Evolutionary conservation across 2,797 vertebrate species (phyloP).

Genomic region (Sebastes taczanowskii): DNA sequence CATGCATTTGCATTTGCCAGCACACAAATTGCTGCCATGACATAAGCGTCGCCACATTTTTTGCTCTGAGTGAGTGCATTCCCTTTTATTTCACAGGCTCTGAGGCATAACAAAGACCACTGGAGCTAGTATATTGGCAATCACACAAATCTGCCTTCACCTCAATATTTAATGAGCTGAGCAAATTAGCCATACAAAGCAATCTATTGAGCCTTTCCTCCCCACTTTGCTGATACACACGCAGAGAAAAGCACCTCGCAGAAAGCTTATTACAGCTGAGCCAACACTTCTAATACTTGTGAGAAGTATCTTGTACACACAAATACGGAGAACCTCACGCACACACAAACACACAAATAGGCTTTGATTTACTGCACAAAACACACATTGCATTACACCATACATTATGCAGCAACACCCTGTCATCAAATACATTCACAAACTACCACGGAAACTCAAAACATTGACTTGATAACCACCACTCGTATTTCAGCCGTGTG

Average conservation of each 20-base stretch:
- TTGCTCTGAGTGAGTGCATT: slow-evolving; percentile 27
- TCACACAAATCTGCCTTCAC: slow-evolving; percentile 81
- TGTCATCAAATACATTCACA: not conserved
- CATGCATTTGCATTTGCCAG: slow-evolving; percentile 28
- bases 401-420: not conserved
- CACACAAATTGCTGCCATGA: slow-evolving; percentile 35
- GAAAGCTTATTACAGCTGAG: slow-evolving; percentile 65
- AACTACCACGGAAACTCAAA: not conserved
- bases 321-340: not conserved
- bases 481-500: not conserved
- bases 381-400: not conserved
- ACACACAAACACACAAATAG: not conserved
- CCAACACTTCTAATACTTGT: slow-evolving; percentile 44
- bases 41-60: slow-evolving; percentile 4
- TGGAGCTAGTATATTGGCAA: slow-evolving; percentile 77
- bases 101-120: slow-evolving; percentile 73
- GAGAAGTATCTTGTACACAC: slow-evolving; percentile 21
- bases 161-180: slow-evolving; percentile 84
- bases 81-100: slow-evolving; percentile 56
- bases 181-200: slow-evolving; percentile 82
- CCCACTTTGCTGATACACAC: slow-evolving; percentile 64
- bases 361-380: not conserved
- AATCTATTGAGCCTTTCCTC: slow-evolving; percentile 78
- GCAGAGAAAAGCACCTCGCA: slow-evolving; percentile 52
- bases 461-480: not conserved